Evolutionary conservation across 2,888 invertebrate species (phyloP).

Genomic region (Polietes domitor): DNA sequence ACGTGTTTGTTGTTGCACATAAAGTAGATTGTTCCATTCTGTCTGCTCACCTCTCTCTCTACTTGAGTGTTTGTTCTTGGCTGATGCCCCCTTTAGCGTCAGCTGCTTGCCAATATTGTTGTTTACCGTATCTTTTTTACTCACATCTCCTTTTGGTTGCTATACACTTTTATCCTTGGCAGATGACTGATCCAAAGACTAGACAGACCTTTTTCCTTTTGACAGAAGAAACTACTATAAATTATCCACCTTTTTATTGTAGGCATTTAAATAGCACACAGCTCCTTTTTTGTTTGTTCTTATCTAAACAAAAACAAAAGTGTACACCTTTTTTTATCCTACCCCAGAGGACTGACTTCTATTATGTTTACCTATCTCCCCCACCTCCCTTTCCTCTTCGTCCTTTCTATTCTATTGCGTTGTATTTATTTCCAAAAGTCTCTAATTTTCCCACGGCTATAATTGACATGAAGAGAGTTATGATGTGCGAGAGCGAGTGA

Average conservation of each 20-base stretch:
- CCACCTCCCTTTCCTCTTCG: neutral
- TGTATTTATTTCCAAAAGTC: neutral
- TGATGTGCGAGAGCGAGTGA: no score
- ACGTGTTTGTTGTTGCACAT: neutral
- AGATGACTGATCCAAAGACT: no score
- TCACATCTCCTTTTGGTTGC: conserved; percentile 14
- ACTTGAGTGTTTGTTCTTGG: no score
- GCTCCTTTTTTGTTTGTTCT: neutral
- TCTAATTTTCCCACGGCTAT: neutral
- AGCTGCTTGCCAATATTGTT: neutral
- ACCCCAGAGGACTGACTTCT: neutral
- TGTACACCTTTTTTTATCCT: neutral
- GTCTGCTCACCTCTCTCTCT: no score
- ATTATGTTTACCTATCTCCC: neutral
- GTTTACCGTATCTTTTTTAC: conserved; percentile 11
- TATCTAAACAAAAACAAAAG: neutral
- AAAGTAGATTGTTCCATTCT: no score
- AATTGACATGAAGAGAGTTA: no score
- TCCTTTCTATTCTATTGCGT: neutral
- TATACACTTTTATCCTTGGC: no score
- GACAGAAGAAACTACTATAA: neutral
- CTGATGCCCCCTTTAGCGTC: no score
- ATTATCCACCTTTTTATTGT: neutral
- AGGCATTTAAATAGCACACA: neutral
- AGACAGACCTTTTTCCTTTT: conserved; percentile 3